A percentile compares a stretch with the other conserved stretches of the same genome.
Conservation (phyloP, 2,797 vertebrate genomes). For the Eospalax fontanierii region DNA sequence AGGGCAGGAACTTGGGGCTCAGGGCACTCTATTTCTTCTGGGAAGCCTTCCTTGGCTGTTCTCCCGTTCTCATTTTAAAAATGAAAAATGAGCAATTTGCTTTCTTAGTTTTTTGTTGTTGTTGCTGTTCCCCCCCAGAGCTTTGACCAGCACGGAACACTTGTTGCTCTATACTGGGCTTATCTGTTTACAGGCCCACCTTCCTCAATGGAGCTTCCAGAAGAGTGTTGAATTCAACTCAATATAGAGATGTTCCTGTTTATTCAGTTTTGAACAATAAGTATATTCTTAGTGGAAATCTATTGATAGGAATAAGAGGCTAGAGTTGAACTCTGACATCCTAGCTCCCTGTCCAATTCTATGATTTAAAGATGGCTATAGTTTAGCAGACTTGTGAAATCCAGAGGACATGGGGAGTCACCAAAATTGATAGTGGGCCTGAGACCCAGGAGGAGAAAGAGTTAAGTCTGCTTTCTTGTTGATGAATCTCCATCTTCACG, state of each 20-base stretch:
- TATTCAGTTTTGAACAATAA: neutral
- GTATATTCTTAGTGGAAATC: neutral
- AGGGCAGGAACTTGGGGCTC: neutral
- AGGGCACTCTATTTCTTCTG: neutral
- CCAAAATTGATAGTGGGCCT: neutral
- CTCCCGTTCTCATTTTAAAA: neutral
- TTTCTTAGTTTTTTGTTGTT: neutral
- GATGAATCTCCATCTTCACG: neutral
- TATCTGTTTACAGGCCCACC: neutral
- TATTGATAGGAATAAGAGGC: neutral
- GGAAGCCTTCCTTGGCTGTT: neutral
- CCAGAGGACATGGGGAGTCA: neutral
- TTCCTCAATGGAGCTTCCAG: neutral
- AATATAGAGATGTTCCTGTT: neutral
- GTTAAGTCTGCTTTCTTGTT: neutral
- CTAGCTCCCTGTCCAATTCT: conserved; percentile 45
- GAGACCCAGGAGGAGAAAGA: neutral
- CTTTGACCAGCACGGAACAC: neutral
- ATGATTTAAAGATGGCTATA: conserved; percentile 32
- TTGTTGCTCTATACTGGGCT: neutral
- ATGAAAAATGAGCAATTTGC: neutral
- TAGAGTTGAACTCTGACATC: conserved; percentile 30
- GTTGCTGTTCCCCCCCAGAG: no score
- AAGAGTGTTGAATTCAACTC: neutral
- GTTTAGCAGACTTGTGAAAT: neutral